Percentiles rank a stretch among this genome's conserved stretches.
These are phyloP conservation scores for Remorina albescens DNA, from an alignment of 2,797 vertebrate species.

Conservation along the genomic window DNA sequence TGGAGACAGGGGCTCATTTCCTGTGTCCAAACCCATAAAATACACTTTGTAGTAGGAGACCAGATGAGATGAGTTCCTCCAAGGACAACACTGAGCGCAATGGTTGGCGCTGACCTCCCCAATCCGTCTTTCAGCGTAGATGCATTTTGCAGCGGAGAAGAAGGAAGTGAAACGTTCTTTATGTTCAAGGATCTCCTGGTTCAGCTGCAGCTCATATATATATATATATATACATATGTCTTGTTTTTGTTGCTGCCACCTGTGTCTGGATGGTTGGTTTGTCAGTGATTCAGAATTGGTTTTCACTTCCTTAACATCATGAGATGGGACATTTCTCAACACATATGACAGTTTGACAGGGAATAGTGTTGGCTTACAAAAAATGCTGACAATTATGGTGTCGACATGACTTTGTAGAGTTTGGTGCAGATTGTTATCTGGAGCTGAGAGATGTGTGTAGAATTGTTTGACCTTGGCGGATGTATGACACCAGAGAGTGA, in stretches of 20 bases:
- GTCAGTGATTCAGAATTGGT: too few species aligned
- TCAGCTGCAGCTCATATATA: neutral
- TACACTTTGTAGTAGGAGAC: neutral
- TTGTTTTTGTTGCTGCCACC: conserved; percentile 14
- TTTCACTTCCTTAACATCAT: too few species aligned
- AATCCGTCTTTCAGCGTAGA: conserved; percentile 33
- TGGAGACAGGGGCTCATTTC: conserved; percentile 55
- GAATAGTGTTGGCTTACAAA: neutral
- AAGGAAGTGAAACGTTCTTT: conserved; percentile 51
- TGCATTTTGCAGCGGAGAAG: conserved; percentile 23
- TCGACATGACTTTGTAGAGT: neutral
- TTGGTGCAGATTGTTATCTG: too few species aligned
- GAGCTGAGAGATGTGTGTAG: too few species aligned
- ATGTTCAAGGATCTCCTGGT: neutral
- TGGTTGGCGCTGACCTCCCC: neutral
- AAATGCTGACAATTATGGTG: neutral
- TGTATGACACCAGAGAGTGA: neutral
- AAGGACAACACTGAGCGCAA: conserved; percentile 12
- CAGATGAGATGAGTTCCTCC: conserved; percentile 31
- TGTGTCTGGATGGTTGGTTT: too few species aligned
- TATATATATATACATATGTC: neutral
- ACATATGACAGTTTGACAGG: neutral
- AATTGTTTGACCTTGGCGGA: neutral
- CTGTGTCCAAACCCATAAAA: conserved; percentile 40
- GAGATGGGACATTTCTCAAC: neutral